Base-by-base conservation (phyloP, 2,113 vertebrate genomes). In the Psittacara wagleri region DNA sequence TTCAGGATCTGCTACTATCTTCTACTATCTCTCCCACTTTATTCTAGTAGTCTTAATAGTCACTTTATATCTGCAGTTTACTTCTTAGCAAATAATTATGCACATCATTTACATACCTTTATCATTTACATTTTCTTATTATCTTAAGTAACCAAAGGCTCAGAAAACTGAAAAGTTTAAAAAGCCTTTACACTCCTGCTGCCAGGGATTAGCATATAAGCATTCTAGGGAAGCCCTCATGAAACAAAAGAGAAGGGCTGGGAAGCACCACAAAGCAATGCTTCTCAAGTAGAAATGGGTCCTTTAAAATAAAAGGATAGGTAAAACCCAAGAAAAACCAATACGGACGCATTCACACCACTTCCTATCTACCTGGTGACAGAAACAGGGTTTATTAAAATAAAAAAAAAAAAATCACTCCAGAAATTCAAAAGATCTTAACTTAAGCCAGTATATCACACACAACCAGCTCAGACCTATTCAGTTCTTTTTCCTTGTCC, bases 211-310 rank as follows among this genome's bases (percentile, higher is more conserved):
- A 96, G 84, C 93, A 83, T 90, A 95, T 62, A 88, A 96, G 84
- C 63, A 95, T 94, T 94, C 92, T 80, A 91, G 49, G 57, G 86
- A 91, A 57, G 70, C 55, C 43, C 11, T 7, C 79, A 13, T 83
- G 94, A 97, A 97, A 97, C 92, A 95, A 94, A 91, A 96, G 82
- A 72, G 33, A 88, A 88, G 48, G 67, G 78, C 95, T 90, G 82
- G 68, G 73, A 94, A 90, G 83, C 35, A 92, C 37, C 83, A 94
- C 95, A 96, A 94, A 95, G 67, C 66, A 76, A 55, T 15, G 49
- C 59, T 92, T 92, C 87, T 94, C 78, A 78, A 91, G 44, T 79
- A 82, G 84, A 73, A 96, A 93, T 57, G 54, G 17, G 14, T 72
- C 49, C 62, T 84, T 91, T 79, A 88, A 96, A 93, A 86, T n/a